Percentiles rank a stretch among this genome's conserved stretches.
Evolutionary conservation across 2,888 invertebrate genomes (phyloP).

Genomic region (Ctenicera cuprea): DNA sequence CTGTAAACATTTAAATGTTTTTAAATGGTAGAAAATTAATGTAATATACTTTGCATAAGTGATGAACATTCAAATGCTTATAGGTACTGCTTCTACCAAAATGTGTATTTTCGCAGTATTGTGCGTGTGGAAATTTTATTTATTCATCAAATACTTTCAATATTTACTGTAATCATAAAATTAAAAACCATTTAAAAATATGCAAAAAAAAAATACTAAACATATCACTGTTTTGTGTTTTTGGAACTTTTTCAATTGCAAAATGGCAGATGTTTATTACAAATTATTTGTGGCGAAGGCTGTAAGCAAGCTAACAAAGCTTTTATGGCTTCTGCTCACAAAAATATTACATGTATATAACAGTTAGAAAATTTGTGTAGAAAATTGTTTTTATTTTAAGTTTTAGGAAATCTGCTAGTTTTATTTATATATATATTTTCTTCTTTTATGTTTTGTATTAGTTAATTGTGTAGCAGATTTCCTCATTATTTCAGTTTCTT

Average conservation of each 20-base stretch:
- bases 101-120: conserved; percentile 53
- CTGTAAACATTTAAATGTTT: conserved; percentile 32
- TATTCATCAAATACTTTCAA: conserved; percentile 39
- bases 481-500: conserved; percentile 35
- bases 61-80: conserved; percentile 22
- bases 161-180: conserved; percentile 33
- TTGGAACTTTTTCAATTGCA: conserved; percentile 36
- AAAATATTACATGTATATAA: conserved; percentile 45
- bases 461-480: conserved; percentile 38
- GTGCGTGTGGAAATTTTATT: conserved; percentile 48
- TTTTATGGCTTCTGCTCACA: conserved; percentile 25
- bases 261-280: conserved; percentile 56
- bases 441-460: conserved; percentile 29
- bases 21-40: conserved; percentile 15
- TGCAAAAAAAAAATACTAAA: conserved; percentile 51
- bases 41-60: background rate
- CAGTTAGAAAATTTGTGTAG: conserved; percentile 46
- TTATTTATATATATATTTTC: conserved; percentile 37
- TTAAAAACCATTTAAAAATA: conserved; percentile 43
- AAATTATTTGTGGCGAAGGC: conserved; percentile 46
- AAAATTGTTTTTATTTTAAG: conserved; percentile 39
- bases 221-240: conserved; percentile 57
- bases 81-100: conserved; percentile 33
- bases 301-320: conserved; percentile 11
- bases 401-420: conserved; percentile 39